These are phyloP conservation scores for Platanista minor DNA, from an alignment of 2,113 vertebrate species.

Conservation along the genomic window DNA sequence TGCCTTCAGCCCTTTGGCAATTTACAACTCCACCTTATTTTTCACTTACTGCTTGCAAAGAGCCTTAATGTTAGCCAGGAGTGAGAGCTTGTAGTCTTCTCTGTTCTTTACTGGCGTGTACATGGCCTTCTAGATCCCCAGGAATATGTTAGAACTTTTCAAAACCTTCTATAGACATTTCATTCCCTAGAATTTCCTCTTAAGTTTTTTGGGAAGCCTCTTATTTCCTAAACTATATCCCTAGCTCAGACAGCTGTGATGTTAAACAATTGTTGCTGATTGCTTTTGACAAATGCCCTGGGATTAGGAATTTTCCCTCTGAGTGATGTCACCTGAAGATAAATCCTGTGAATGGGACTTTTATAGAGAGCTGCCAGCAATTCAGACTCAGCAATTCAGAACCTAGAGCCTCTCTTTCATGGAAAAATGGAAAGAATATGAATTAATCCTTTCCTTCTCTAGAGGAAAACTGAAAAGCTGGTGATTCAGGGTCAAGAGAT, in stretches of 20 bases:
- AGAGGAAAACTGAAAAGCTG: background rate
- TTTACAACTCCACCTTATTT: background rate
- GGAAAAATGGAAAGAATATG: background rate
- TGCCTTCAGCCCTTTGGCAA: background rate
- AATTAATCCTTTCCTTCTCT: conserved; percentile 1
- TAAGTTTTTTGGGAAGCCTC: background rate
- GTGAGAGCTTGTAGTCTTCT: background rate
- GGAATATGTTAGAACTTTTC: background rate
- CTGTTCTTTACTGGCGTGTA: background rate
- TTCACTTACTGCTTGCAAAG: background rate
- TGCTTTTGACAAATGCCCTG: background rate
- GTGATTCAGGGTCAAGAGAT: background rate
- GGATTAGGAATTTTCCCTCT: background rate
- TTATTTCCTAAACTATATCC: background rate
- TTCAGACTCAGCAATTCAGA: background rate
- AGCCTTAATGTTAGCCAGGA: background rate
- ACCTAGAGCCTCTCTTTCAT: background rate
- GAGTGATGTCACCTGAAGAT: background rate
- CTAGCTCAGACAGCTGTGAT: background rate
- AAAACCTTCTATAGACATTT: background rate
- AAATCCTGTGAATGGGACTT: background rate
- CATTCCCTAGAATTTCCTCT: background rate
- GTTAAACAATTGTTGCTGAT: background rate
- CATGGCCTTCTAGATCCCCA: background rate
- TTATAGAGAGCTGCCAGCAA: background rate